Conservation (phyloP, 2,888 invertebrate genomes). For the Spodoptera littoralis region DNA sequence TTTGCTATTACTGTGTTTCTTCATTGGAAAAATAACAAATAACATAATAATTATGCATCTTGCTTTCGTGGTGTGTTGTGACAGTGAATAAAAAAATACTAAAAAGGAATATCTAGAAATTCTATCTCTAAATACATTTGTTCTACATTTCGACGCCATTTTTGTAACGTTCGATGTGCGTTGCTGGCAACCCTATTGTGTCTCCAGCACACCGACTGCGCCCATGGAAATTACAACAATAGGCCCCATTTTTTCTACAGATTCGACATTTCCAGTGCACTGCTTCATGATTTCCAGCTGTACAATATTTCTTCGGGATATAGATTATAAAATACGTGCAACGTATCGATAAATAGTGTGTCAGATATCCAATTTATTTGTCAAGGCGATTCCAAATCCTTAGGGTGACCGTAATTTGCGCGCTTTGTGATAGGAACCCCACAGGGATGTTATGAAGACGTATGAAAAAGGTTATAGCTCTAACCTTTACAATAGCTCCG, state of each 20-base stretch:
- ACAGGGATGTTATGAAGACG: constrained; percentile 61
- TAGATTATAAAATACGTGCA: constrained; percentile 25
- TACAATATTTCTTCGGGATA: constrained; percentile 10
- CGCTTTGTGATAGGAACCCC: constrained; percentile 70
- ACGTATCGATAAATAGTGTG: constrained; percentile 72
- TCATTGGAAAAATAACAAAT: too few relatives aligned
- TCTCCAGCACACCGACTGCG: constrained; percentile 13
- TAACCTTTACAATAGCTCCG: constrained; percentile 50
- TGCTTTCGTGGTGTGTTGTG: too few relatives aligned
- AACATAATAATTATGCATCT: too few relatives aligned
- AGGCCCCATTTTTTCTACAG: constrained; percentile 19
- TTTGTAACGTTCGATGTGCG: constrained; percentile 24
- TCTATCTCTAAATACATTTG: constrained; percentile 5
- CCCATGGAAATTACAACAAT: constrained; percentile 34
- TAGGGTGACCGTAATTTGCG: constrained; percentile 66
- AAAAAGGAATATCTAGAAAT: too few relatives aligned
- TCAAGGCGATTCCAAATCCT: constrained; percentile 73
- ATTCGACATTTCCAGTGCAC: constrained; percentile 18
- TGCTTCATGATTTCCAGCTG: constrained; percentile 18
- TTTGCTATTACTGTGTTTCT: too few relatives aligned
- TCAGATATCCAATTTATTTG: constrained; percentile 80
- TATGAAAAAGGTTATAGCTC: constrained; percentile 61
- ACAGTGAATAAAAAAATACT: too few relatives aligned
- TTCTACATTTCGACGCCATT: constrained; percentile 22
- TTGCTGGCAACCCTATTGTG: constrained; percentile 35